A percentile compares a stretch with the other conserved stretches of the same genome.
Conservation (phyloP, 2,797 vertebrate species). For the Lagorchestes hirsutus region DNA sequence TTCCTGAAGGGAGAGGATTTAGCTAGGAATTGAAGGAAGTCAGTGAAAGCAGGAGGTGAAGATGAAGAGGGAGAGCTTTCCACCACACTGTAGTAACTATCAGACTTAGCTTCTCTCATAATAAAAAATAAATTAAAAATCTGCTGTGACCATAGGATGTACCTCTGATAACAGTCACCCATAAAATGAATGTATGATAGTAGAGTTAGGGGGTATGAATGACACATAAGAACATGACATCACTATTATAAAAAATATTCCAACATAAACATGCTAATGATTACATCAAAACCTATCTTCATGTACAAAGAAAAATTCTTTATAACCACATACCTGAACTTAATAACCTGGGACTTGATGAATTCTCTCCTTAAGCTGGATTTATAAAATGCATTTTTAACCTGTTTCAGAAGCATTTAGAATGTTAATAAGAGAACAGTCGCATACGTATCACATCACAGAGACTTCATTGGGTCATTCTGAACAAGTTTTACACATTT, state of each 20-base stretch:
- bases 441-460: not conserved
- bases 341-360: constrained; percentile 74
- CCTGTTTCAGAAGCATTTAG: constrained; percentile 74
- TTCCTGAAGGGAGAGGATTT: not conserved
- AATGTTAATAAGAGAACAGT: constrained; percentile 30
- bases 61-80: not conserved
- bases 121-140: not conserved
- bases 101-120: not conserved
- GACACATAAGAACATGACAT: not conserved
- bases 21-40: not conserved
- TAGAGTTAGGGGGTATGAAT: constrained; percentile 28
- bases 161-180: not conserved
- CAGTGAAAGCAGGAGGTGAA: not conserved
- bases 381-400: constrained; percentile 72
- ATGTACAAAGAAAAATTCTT: constrained; percentile 27
- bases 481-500: not conserved
- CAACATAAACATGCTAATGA: constrained; percentile 10
- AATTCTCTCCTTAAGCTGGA: constrained; percentile 70
- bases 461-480: not conserved
- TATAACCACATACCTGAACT: constrained; percentile 74
- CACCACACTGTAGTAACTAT: not conserved
- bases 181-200: constrained; percentile 30
- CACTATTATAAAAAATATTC: constrained; percentile 17
- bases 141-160: not conserved
- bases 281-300: constrained; percentile 4